Base-by-base conservation (phyloP, 2,888 invertebrate genomes). In the Rosalia funebris region DNA sequence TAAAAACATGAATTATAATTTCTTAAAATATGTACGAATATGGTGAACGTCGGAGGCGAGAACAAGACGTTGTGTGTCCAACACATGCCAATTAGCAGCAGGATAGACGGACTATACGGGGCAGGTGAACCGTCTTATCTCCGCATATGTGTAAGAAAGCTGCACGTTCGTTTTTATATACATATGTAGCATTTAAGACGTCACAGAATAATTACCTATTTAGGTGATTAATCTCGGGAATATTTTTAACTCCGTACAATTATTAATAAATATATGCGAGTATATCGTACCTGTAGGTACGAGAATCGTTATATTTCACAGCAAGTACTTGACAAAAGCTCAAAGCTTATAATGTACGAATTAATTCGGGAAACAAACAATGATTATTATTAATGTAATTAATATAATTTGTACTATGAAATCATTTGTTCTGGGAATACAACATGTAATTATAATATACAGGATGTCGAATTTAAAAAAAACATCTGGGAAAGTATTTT, bases 41-140 rank as follows among this genome's bases (percentile, higher is more conserved):
- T 19, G 25, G 42, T 32, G 42, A 32, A 53, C 31, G 53, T 53
- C 32, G 53, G 46, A 65, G 62, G 68, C 62, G 64, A 68, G 65
- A 63, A 65, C 63, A 65, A 65, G 66, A 71, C 69, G 69, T 70
- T 70, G 71, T 63, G 62, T 58, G 65, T 61, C 57, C 65, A 62
- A 60, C 62, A 59, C 48, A 59, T 65, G 55, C 64, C 66, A 66
- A 66, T 66, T 66, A 66, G 59, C 50, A 61, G 46, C 47, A 48
- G 59, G 59, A 57, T 39, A 44, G 45, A 39, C 41, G 25, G 57
- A 34, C 42, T 54, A 62, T 55, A 57, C 50, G 45, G 56, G 56
- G 56, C 61, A 61, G 61, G 59, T 61, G 64, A 47, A 48, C 42
- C 41, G 9, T 17, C 41, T 53, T 53, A 53, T 42, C 53, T 53